Conservation (phyloP, 2,888 invertebrate genomes). For the Cremastinae sp. region DNA sequence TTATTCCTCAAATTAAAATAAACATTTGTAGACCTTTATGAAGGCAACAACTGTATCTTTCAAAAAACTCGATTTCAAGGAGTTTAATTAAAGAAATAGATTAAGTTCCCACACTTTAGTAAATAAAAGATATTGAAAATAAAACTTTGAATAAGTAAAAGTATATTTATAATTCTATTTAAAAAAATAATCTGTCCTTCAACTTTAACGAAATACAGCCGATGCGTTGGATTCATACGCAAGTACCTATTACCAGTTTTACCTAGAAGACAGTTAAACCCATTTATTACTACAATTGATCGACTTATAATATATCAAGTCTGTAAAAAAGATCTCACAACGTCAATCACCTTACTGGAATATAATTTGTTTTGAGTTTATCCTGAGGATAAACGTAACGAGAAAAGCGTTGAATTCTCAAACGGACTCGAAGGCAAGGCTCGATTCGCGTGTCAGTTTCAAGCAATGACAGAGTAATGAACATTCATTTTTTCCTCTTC, state of each 20-base stretch:
- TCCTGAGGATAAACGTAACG: background rate
- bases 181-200: too few relatives aligned
- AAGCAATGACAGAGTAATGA: slow-evolving; percentile 41
- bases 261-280: background rate
- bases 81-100: too few relatives aligned
- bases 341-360: background rate
- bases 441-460: slow-evolving; percentile 12
- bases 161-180: too few relatives aligned
- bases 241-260: background rate
- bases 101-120: too few relatives aligned
- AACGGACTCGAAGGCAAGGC: slow-evolving; percentile 7
- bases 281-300: background rate
- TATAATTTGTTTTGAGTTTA: background rate
- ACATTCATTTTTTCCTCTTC: slow-evolving; percentile 16
- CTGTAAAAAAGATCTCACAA: slow-evolving; percentile 9
- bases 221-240: slow-evolving; percentile 7
- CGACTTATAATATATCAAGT: background rate
- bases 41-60: too few relatives aligned
- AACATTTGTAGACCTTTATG: too few relatives aligned
- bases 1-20: too few relatives aligned
- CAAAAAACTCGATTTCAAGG: too few relatives aligned
- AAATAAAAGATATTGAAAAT: too few relatives aligned
- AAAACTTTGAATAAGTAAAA: too few relatives aligned
- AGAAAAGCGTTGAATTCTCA: background rate
- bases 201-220: too few relatives aligned